Evolutionary conservation across 2,797 vertebrate genomes (phyloP).

Genomic region (Aselliscus stoliczkanus): DNA sequence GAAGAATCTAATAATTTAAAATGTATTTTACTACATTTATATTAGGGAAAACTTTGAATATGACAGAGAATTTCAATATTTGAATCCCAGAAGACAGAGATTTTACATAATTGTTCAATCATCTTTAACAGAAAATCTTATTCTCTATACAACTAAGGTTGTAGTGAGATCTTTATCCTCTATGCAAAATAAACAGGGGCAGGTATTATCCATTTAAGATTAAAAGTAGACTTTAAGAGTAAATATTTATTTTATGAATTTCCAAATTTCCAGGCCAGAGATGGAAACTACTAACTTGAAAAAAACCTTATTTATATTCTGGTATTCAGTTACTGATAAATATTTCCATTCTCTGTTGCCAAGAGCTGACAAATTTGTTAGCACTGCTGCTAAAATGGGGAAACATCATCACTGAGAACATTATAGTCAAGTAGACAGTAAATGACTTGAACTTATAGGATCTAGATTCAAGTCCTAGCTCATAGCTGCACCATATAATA

Average conservation of each 20-base stretch:
- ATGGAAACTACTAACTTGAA: constrained; percentile 1
- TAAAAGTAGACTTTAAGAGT: background rate
- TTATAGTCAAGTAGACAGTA: background rate
- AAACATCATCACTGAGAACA: background rate
- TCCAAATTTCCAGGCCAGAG: background rate
- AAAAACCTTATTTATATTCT: constrained; percentile 3
- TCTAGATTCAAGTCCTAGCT: background rate
- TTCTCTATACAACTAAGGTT: background rate
- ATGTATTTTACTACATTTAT: background rate
- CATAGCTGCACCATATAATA: background rate
- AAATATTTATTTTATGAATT: background rate
- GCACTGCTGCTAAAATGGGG: background rate
- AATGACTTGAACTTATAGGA: background rate
- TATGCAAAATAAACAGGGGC: background rate
- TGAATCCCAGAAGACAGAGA: background rate
- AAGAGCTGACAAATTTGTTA: background rate
- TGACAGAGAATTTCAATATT: background rate
- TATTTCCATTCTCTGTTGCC: background rate
- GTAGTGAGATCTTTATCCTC: background rate
- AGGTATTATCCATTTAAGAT: background rate
- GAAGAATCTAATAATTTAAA: background rate
- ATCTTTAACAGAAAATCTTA: background rate
- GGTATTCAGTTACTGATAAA: background rate
- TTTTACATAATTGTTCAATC: background rate
- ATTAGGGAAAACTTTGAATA: background rate